phyloP scores from a whole-genome alignment of 2,113 vertebrate genomes.

The Sardina pilchardus region DNA sequence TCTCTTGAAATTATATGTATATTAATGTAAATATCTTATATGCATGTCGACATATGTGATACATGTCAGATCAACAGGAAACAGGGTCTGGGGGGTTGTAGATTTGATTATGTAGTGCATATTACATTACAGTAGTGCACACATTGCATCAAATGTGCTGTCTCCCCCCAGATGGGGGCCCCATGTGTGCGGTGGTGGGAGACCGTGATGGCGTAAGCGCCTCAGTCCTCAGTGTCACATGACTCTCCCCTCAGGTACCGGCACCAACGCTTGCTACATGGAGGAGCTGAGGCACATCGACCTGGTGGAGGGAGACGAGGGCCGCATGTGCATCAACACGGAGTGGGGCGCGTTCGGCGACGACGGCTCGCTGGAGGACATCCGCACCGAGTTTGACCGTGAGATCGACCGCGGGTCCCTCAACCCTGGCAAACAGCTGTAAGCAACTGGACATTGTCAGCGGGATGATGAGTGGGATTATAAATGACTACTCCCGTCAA shows the following conservation, averaged over 20 bases:
- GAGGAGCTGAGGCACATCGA: constrained; percentile 94
- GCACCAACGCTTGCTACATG: constrained; percentile 97
- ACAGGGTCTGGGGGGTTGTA: too few relatives aligned
- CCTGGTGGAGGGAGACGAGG: constrained; percentile 93
- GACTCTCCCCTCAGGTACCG: constrained; percentile 77
- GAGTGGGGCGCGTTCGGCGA: constrained; percentile 95
- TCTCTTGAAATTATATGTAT: too few relatives aligned
- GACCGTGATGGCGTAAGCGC: neutral
- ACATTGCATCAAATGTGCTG: too few relatives aligned
- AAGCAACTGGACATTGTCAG: constrained; percentile 50
- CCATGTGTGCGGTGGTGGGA: neutral
- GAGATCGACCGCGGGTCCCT: constrained; percentile 90
- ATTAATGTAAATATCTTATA: too few relatives aligned
- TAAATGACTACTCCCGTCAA: neutral
- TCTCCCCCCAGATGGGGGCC: too few relatives aligned
- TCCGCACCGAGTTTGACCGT: constrained; percentile 88
- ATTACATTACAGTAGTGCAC: too few relatives aligned
- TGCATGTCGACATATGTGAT: too few relatives aligned
- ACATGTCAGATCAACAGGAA: too few relatives aligned
- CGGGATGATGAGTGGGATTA: neutral
- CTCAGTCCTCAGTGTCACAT: neutral
- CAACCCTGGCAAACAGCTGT: constrained; percentile 91
- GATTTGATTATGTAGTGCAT: too few relatives aligned
- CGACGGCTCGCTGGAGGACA: constrained; percentile 82
- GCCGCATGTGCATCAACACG: constrained; percentile 95